Evolutionary conservation across 2,888 invertebrate species (phyloP).

Genomic region (Erebia epiphron): DNA sequence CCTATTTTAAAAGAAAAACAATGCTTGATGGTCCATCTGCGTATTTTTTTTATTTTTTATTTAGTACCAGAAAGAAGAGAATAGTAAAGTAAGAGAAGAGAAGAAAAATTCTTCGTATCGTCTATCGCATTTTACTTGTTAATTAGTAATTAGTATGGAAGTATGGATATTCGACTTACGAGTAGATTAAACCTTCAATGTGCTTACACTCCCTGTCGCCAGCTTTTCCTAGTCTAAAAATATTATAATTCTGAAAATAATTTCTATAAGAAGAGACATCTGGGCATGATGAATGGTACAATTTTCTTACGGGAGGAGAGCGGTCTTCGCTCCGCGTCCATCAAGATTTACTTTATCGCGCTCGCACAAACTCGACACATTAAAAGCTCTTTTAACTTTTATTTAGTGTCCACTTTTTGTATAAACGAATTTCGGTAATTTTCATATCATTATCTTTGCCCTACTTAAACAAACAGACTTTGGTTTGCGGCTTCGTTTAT

Average conservation of each 20-base stretch:
- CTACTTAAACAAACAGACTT: not conserved
- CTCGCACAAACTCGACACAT: conserved; percentile 24
- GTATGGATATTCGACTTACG: too few species aligned
- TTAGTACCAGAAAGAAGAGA: too few species aligned
- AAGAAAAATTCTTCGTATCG: too few species aligned
- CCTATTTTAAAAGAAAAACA: too few species aligned
- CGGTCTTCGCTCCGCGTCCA: conserved; percentile 17
- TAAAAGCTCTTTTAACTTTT: conserved; percentile 22
- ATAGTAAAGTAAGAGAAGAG: too few species aligned
- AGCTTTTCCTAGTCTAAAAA: not conserved
- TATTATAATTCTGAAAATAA: conserved; percentile 30
- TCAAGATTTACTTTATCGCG: conserved; percentile 26
- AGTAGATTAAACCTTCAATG: too few species aligned
- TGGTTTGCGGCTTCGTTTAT: not conserved
- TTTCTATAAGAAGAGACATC: conserved; percentile 44
- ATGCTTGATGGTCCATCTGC: too few species aligned
- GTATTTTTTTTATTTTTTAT: too few species aligned
- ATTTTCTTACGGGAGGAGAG: conserved; percentile 43
- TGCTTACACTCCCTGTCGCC: too few species aligned
- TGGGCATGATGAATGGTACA: conserved; percentile 50
- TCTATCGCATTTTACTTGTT: too few species aligned
- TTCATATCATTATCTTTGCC: not conserved
- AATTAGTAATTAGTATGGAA: too few species aligned
- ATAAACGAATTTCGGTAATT: not conserved
- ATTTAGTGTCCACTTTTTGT: conserved; percentile 13